phyloP scores from a whole-genome alignment of 2,113 vertebrate genomes.

The Malurus alboscapulatus region DNA sequence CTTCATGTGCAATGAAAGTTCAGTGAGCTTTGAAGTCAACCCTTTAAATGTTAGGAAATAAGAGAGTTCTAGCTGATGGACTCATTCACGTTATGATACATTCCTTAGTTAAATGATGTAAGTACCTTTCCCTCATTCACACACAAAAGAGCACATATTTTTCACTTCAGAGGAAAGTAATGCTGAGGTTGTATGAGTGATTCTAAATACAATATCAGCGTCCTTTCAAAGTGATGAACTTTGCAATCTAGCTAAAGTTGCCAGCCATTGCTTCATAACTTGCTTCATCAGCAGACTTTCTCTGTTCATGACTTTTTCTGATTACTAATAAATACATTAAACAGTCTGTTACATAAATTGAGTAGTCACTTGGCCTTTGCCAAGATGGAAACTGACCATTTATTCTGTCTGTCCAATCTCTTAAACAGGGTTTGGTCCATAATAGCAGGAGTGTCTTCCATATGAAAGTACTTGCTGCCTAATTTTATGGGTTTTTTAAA shows the following conservation, averaged over 20 bases:
- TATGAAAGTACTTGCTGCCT: neutral
- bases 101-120: neutral
- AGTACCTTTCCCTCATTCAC: neutral
- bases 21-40: neutral
- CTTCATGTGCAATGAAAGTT: neutral
- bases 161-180: neutral
- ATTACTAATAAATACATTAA: slow-evolving; percentile 36
- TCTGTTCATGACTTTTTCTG: neutral
- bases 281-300: slow-evolving; percentile 36
- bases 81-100: neutral
- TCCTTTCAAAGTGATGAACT: slow-evolving; percentile 38
- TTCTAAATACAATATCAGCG: neutral
- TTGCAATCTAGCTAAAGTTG: slow-evolving; percentile 4
- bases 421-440: slow-evolving; percentile 14
- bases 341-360: neutral
- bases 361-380: slow-evolving; percentile 15
- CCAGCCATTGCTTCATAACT: neutral
- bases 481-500: neutral
- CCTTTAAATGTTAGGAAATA: neutral
- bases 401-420: neutral
- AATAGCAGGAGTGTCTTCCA: neutral
- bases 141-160: neutral
- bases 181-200: neutral
- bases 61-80: neutral
- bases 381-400: neutral